Conservation (phyloP, 2,797 vertebrate genomes). For the Delichon dasypus region DNA sequence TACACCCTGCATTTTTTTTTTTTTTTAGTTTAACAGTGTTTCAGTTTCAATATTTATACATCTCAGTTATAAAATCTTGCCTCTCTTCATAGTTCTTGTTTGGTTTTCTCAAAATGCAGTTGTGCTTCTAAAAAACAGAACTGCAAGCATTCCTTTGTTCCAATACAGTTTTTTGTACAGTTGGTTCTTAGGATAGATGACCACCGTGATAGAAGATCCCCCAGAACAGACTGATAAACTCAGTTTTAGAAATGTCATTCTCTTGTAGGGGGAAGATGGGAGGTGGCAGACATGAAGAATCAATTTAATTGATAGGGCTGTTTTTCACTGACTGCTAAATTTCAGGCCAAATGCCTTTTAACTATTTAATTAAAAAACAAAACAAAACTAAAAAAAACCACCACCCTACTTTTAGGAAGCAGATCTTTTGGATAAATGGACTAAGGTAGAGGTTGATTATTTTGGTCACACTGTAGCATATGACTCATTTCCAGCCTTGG, state of each 20-base stretch:
- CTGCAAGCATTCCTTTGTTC: background rate
- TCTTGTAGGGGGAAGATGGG: background rate
- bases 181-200: background rate
- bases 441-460: background rate
- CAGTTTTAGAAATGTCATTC: background rate
- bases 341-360: background rate
- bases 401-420: background rate
- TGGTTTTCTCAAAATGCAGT: background rate
- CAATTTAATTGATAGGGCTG: background rate
- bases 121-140: background rate
- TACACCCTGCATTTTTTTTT: background rate
- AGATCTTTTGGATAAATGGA: background rate
- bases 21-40: background rate
- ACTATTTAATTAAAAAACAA: background rate
- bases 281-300: background rate
- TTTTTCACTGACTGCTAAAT: background rate
- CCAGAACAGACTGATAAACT: background rate
- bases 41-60: background rate
- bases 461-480: background rate
- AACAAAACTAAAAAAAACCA: too few relatives aligned
- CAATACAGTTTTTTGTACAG: background rate
- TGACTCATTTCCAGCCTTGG: background rate
- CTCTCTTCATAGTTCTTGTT: background rate
- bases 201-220: background rate
- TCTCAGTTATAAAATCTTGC: background rate